Evolutionary conservation across 2,113 vertebrate species (phyloP).

Genomic region (Poeciliopsis retropinna): DNA sequence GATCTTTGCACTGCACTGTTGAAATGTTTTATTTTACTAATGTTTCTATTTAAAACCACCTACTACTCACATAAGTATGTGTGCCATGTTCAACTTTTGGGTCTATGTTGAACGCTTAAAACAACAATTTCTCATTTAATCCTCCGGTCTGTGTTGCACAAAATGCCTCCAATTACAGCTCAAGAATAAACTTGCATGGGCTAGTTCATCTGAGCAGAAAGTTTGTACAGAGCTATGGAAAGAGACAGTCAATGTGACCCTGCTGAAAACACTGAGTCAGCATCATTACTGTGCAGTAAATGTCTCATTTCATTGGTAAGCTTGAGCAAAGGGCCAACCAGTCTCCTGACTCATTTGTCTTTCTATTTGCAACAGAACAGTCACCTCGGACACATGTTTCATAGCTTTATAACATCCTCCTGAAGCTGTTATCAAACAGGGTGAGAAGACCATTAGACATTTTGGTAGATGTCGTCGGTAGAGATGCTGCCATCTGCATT

Average conservation of each 20-base stretch:
- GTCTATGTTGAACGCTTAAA: background rate
- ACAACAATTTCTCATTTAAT: background rate
- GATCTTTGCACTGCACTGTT: no score
- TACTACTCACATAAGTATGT: background rate
- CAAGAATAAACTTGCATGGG: background rate
- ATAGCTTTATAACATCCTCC: constrained; percentile 1
- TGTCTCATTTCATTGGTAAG: background rate
- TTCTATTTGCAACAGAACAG: constrained; percentile 6
- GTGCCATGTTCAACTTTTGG: background rate
- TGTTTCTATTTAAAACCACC: background rate
- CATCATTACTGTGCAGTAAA: background rate
- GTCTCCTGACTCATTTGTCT: background rate
- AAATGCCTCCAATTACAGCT: background rate
- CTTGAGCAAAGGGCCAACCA: background rate
- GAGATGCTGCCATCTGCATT: background rate
- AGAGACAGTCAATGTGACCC: background rate
- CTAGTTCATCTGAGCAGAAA: background rate
- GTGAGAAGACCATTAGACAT: constrained; percentile 39
- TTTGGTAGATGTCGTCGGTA: constrained; percentile 75
- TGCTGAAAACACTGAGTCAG: background rate
- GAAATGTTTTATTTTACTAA: background rate
- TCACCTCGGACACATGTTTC: background rate
- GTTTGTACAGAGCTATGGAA: background rate
- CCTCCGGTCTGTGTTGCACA: background rate
- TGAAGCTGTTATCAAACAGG: background rate